A percentile compares a stretch with the other conserved stretches of the same genome.
These are phyloP conservation scores for Empis stercorea DNA, from an alignment of 2,888 invertebrate species.

Conservation along the genomic window DNA sequence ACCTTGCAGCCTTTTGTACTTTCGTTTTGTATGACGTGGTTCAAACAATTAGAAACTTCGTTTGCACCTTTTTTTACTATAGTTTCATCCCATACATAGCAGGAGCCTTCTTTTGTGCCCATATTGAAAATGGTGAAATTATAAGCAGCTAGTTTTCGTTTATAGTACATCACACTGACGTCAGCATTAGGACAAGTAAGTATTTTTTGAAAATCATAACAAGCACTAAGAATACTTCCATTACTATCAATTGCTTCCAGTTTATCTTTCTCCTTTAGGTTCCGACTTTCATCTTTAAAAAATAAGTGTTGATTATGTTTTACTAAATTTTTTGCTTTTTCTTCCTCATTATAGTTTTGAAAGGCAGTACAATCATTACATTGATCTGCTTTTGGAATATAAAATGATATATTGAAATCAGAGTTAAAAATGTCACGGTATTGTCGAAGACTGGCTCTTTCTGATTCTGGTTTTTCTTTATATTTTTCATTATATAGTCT, in stretches of 20 bases:
- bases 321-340: too few relatives aligned
- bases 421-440: too few relatives aligned
- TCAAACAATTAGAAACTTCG: neutral
- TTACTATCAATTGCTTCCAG: neutral
- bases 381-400: too few relatives aligned
- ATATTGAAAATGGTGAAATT: too few relatives aligned
- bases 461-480: too few relatives aligned
- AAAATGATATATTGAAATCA: too few relatives aligned
- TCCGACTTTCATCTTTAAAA: neutral
- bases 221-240: neutral
- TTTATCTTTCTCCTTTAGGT: neutral
- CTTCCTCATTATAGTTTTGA: too few relatives aligned
- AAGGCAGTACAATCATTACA: too few relatives aligned
- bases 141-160: too few relatives aligned
- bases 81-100: too few relatives aligned
- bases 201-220: neutral
- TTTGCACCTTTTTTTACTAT: neutral
- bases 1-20: slow-evolving; percentile 12
- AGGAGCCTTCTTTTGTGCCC: neutral
- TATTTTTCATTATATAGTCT: too few relatives aligned
- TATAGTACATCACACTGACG: neutral
- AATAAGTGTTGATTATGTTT: neutral
- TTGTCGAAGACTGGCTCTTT: too few relatives aligned
- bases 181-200: neutral
- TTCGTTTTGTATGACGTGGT: neutral